phyloP scores from a whole-genome alignment of 1,140 invertebrate species.

The Bursaphelenchus mucronatus region DNA sequence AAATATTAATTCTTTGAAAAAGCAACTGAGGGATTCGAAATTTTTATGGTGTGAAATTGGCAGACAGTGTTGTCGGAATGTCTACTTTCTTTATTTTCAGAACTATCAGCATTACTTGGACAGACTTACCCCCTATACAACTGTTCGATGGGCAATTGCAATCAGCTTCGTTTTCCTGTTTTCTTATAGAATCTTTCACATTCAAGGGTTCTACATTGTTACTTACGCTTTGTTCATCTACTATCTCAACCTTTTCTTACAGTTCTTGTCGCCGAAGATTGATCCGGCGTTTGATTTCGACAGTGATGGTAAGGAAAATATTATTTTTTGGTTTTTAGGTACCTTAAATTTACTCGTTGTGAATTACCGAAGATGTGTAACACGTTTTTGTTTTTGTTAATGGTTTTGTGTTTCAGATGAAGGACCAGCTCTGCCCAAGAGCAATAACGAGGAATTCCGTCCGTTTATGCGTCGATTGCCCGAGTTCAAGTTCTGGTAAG shows the following conservation, averaged over 20 bases:
- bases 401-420: constrained; percentile 35
- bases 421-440: constrained; percentile 73
- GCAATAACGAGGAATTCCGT: constrained; percentile 90
- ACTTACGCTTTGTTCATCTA: constrained; percentile 98
- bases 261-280: constrained; percentile 97
- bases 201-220: constrained; percentile 91
- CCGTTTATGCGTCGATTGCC: constrained; percentile 95
- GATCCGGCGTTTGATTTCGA: constrained; percentile 70
- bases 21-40: not conserved
- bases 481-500: constrained; percentile 97
- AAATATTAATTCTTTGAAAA: no score
- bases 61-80: not conserved
- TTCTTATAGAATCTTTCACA: constrained; percentile 30
- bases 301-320: constrained; percentile 34
- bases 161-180: constrained; percentile 37
- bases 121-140: constrained; percentile 55
- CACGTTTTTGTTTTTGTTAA: constrained; percentile 3
- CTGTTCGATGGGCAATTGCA: constrained; percentile 54
- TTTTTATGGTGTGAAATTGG: not conserved
- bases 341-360: not conserved
- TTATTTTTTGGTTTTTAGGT: constrained; percentile 8
- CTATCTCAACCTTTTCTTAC: constrained; percentile 97
- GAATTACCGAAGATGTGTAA: not conserved
- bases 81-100: constrained; percentile 36
- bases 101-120: constrained; percentile 60